phyloP scores from a whole-genome alignment of 2,113 vertebrate species.

The Phoxinus phoxinus region DNA sequence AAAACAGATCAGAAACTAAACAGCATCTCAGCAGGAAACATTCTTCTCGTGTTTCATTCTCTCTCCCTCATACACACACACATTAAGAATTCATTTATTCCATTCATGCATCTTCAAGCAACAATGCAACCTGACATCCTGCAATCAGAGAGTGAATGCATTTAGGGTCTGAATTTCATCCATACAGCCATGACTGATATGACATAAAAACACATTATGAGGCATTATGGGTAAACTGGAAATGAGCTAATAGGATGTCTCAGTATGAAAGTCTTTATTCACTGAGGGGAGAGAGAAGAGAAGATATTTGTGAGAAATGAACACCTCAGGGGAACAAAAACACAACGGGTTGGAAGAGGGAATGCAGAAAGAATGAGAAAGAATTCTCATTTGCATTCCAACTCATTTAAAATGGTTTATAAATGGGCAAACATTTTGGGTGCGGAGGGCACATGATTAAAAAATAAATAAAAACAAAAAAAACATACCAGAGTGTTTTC shows the following conservation, averaged over 20 bases:
- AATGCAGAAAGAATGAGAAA: conserved; percentile 40
- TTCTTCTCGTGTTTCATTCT: conserved; percentile 20
- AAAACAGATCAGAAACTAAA: conserved; percentile 7
- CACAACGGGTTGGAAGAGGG: conserved; percentile 13
- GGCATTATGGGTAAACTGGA: conserved; percentile 30
- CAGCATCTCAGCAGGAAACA: conserved; percentile 25
- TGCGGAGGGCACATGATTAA: conserved; percentile 18
- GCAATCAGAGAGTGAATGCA: conserved; percentile 40
- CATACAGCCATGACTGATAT: conserved; percentile 40
- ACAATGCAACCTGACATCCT: conserved; percentile 43
- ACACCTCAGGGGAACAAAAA: conserved; percentile 39
- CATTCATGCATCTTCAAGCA: conserved; percentile 43
- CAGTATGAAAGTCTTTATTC: conserved; percentile 42
- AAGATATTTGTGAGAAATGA: conserved; percentile 23
- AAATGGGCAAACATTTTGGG: conserved; percentile 40
- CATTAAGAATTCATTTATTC: conserved; percentile 37
- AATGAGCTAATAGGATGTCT: conserved; percentile 39
- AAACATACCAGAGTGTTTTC: neutral
- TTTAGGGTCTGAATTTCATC: conserved; percentile 41
- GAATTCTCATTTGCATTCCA: conserved; percentile 40
- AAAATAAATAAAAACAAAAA: neutral
- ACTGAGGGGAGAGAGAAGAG: conserved; percentile 17
- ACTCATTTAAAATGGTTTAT: conserved; percentile 32
- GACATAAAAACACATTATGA: conserved; percentile 41
- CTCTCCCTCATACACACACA: conserved; percentile 12